Evolutionary conservation across 2,113 vertebrate genomes (phyloP), one percentile per base, ranked within the genome.

Genomic region (Rattus rattus): DNA sequence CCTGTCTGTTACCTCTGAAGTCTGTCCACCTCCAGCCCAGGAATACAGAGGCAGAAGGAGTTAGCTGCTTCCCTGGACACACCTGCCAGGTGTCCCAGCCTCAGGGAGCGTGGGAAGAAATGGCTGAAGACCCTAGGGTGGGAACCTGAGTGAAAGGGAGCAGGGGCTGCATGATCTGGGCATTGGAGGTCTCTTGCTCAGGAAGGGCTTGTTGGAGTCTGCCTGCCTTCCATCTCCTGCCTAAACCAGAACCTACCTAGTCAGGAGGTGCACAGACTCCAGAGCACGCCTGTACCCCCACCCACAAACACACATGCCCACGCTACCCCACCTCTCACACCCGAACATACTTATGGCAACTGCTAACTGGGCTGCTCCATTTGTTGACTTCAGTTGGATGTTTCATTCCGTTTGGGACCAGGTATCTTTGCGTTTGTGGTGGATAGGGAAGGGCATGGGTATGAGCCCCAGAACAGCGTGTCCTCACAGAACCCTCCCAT

Each of bases 381-480:
- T 47, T 28, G 3, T 19, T 33, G 11, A 11, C 97, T 96, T 90
- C 69, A 80, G 73, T 84, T 97, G 76, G 93, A 96, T 61, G 70
- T 92, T 95, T 86, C 94, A 95, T 94, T 76, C 63, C 56, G 49
- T 16, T 33, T n/a, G 14, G 79, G 88, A 28, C 36, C 54, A 49
- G 36, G 30, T 56, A 3, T 9, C 24, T 36, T n/a, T 56, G 28
- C 22, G 88, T 47, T 54, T 3, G 0, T 88, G 79, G 65, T 73
- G 33, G 39, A 61, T 16, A 12, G 54, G 20, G 7, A 1, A 54
- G 52, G 79, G 12, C 2, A 2, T 12, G 33, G 33, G 9, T 47
- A 7, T 63, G 69, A 84, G 54, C 36, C 43, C 43, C 19, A 14
- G 89, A 84, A 63, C 10, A 43, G 76, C 10, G 3, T 0, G 9